Evolutionary conservation across 2,797 vertebrate species (phyloP).

Genomic region (Podarcis siculus): DNA sequence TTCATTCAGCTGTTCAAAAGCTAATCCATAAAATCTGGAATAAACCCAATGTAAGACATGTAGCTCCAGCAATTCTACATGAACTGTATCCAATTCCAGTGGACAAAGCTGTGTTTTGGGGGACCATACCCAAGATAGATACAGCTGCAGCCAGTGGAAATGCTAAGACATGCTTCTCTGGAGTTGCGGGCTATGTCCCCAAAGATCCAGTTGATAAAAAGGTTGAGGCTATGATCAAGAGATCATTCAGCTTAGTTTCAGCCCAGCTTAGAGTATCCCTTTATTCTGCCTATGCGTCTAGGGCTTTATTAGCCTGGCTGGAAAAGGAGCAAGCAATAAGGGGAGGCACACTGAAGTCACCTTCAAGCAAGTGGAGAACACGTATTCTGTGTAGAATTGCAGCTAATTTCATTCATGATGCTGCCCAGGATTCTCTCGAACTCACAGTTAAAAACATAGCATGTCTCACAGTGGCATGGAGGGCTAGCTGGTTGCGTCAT

Average conservation of each 20-base stretch:
- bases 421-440: constrained; percentile 67
- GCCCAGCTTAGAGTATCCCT: constrained; percentile 66
- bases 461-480: constrained; percentile 64
- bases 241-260: constrained; percentile 61
- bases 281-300: constrained; percentile 60
- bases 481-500: constrained; percentile 58
- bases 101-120: constrained; percentile 62
- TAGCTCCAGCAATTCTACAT: constrained; percentile 31
- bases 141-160: constrained; percentile 16
- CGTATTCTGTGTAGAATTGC: constrained; percentile 47
- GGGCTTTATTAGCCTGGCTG: constrained; percentile 63
- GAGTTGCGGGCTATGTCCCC: constrained; percentile 29
- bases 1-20: constrained; percentile 63
- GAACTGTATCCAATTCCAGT: constrained; percentile 64
- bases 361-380: constrained; percentile 51
- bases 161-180: constrained; percentile 18
- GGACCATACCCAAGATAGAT: constrained; percentile 60
- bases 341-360: constrained; percentile 52
- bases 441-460: constrained; percentile 64
- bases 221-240: constrained; percentile 65
- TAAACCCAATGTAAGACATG: constrained; percentile 59
- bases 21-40: constrained; percentile 60
- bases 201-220: constrained; percentile 65
- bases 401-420: constrained; percentile 68
- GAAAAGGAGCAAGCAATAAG: constrained; percentile 33